Evolutionary conservation across 2,888 invertebrate species (phyloP).

Genomic region (Ochropleura plecta): DNA sequence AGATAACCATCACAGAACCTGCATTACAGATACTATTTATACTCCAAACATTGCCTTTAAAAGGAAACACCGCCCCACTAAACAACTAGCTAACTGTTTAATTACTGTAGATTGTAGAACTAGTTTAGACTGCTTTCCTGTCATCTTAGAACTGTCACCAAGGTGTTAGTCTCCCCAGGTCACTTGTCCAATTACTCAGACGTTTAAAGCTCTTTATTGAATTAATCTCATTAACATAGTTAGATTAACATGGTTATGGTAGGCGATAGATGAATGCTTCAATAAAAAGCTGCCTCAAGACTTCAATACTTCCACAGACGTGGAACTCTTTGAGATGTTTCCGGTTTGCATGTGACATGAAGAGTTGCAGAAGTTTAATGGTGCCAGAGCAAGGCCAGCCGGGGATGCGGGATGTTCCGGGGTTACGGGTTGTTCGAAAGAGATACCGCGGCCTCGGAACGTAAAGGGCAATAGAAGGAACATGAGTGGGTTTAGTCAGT

Average conservation of each 20-base stretch:
- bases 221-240: conserved; percentile 29
- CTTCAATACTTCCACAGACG: conserved; percentile 20
- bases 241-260: conserved; percentile 15
- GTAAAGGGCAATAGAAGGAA: no score
- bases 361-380: conserved; percentile 35
- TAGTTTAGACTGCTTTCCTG: conserved; percentile 22
- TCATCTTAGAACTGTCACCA: conserved; percentile 27
- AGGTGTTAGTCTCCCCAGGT: conserved; percentile 9
- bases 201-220: conserved; percentile 36
- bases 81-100: conserved; percentile 42
- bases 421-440: no score
- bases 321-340: conserved; percentile 28
- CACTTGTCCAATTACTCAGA: conserved; percentile 42
- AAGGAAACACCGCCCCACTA: conserved; percentile 61
- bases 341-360: conserved; percentile 18
- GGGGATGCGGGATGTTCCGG: no score
- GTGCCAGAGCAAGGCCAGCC: neutral
- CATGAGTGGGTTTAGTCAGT: no score
- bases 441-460: no score
- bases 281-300: conserved; percentile 40
- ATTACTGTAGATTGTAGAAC: conserved; percentile 30
- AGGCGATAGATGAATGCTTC: conserved; percentile 18
- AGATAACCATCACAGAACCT: conserved; percentile 34
- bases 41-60: conserved; percentile 18
- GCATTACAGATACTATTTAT: conserved; percentile 23